These are phyloP conservation scores for Luidia sarsii DNA, from an alignment of 53 echinoderm and acorn worm genomes.

Conservation along the genomic window DNA sequence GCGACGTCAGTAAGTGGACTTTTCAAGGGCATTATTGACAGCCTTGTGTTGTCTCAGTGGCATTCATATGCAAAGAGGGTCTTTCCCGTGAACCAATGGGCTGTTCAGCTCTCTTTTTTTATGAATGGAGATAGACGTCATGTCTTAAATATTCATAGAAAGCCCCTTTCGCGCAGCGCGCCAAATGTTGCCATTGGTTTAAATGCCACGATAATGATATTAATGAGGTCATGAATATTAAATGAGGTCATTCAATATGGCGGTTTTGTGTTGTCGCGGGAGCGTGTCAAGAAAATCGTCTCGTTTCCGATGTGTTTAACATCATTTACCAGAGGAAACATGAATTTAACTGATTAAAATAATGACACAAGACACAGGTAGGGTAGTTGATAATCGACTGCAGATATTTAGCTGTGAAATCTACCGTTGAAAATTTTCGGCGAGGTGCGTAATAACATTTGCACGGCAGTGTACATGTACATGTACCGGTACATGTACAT, in stretches of 20 bases:
- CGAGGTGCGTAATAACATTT: no score
- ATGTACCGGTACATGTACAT: no score
- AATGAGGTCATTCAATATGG: slow-evolving; percentile 29
- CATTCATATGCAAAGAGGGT: slow-evolving; percentile 7
- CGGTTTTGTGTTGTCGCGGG: not conserved
- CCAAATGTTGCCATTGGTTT: slow-evolving; percentile 4
- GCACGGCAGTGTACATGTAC: no score
- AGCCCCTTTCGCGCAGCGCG: not conserved
- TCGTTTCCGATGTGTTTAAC: not conserved
- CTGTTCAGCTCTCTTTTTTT: no score
- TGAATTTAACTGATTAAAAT: slow-evolving; percentile 22
- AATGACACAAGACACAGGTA: slow-evolving; percentile 19
- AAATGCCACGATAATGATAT: slow-evolving; percentile 18
- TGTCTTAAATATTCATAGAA: not conserved
- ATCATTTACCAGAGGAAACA: not conserved
- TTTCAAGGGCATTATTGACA: not conserved
- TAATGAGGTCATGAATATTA: slow-evolving; percentile 26
- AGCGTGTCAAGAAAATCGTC: not conserved
- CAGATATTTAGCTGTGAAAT: no score
- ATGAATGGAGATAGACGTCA: not conserved
- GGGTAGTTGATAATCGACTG: no score
- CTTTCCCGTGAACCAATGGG: no score
- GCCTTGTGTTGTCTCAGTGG: not conserved
- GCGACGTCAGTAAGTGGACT: not conserved
- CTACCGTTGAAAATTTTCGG: no score